Evolutionary conservation across 1,140 invertebrate species (phyloP).

Genomic region (Drosophila ambigua): DNA sequence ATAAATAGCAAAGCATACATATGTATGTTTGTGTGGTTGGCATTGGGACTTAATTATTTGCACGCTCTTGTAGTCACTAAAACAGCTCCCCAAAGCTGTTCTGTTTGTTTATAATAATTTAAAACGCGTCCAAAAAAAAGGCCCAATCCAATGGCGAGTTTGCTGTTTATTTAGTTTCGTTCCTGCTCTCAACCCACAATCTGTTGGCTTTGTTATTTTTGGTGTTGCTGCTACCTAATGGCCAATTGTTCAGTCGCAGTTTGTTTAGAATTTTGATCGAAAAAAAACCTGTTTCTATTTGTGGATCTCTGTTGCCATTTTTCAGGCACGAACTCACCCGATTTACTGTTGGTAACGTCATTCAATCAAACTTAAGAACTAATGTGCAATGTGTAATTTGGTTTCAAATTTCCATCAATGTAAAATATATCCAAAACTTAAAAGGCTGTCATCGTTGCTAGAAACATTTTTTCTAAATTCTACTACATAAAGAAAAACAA

Average conservation of each 20-base stretch:
- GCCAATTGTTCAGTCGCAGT: slow-evolving; percentile 30
- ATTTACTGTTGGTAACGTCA: slow-evolving; percentile 27
- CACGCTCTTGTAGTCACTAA: slow-evolving; percentile 52
- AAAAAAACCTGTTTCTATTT: slow-evolving; percentile 33
- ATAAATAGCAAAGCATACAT: slow-evolving; percentile 38
- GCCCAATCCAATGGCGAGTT: slow-evolving; percentile 29
- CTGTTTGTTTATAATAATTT: slow-evolving; percentile 63
- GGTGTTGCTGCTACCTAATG: slow-evolving; percentile 35
- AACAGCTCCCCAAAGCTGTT: slow-evolving; percentile 27
- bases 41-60: slow-evolving; percentile 51
- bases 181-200: slow-evolving; percentile 25
- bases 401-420: slow-evolving; percentile 2
- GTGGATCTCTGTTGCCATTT: slow-evolving; percentile 19
- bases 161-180: slow-evolving; percentile 50
- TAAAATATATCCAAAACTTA: background rate
- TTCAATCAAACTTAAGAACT: slow-evolving; percentile 17
- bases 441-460: background rate
- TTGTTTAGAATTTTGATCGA: slow-evolving; percentile 45
- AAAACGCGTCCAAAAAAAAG: slow-evolving; percentile 40
- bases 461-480: slow-evolving; percentile 6
- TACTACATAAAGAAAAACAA: slow-evolving; percentile 17
- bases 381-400: slow-evolving; percentile 6
- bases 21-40: slow-evolving; percentile 8
- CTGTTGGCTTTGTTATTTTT: slow-evolving; percentile 28
- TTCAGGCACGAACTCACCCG: slow-evolving; percentile 31